Conservation (phyloP, 2,113 vertebrate genomes). For the Oryzias curvinotus region DNA sequence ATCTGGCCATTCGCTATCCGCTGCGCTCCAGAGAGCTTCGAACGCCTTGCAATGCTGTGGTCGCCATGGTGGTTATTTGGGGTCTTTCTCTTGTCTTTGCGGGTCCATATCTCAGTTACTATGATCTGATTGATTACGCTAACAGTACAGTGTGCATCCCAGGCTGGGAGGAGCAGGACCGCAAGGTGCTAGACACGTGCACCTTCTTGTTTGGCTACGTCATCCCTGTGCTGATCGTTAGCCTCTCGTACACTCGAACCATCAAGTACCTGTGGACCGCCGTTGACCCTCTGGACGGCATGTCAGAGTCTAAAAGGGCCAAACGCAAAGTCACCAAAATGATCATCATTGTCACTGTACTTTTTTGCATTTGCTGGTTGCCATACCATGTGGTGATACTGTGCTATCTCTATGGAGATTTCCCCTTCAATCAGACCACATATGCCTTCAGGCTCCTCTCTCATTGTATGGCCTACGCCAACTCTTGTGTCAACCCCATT, state of each 20-base stretch:
- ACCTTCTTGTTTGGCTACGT: slow-evolving; percentile 86
- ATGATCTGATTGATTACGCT: slow-evolving; percentile 82
- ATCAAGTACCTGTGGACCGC: slow-evolving; percentile 91
- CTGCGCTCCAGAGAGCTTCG: slow-evolving; percentile 84
- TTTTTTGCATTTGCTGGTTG: slow-evolving; percentile 90
- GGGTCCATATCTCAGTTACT: slow-evolving; percentile 87
- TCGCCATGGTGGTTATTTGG: slow-evolving; percentile 86
- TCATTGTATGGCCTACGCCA: slow-evolving; percentile 91
- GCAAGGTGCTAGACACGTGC: slow-evolving; percentile 85
- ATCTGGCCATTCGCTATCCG: slow-evolving; percentile 86
- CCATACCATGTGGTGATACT: slow-evolving; percentile 86
- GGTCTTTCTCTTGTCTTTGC: slow-evolving; percentile 84
- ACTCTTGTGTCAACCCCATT: slow-evolving; percentile 90
- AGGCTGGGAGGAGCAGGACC: slow-evolving; percentile 83
- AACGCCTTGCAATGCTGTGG: slow-evolving; percentile 80
- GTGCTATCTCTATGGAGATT: slow-evolving; percentile 86
- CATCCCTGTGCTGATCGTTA: slow-evolving; percentile 84
- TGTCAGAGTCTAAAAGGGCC: slow-evolving; percentile 86
- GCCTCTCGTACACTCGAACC: slow-evolving; percentile 85
- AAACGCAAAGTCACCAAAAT: slow-evolving; percentile 90
- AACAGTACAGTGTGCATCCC: slow-evolving; percentile 87
- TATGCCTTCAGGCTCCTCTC: slow-evolving; percentile 86
- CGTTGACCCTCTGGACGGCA: slow-evolving; percentile 83
- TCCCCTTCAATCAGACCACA: slow-evolving; percentile 87
- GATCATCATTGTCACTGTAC: slow-evolving; percentile 88